These are phyloP conservation scores for Eucera pruinosa DNA, from an alignment of 2,888 invertebrate species.

Conservation along the genomic window DNA sequence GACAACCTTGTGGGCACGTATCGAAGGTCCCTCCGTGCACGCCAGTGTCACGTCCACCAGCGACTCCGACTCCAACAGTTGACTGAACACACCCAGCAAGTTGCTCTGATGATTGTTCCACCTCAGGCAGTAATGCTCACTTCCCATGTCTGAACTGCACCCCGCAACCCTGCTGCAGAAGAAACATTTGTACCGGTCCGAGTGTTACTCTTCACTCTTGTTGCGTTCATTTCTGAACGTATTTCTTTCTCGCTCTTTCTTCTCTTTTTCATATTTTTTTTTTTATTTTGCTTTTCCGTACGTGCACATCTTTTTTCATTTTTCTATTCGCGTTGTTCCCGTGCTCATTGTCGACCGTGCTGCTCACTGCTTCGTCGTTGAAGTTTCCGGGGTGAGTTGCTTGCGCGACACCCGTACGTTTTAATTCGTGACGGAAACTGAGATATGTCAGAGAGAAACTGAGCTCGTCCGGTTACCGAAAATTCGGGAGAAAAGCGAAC, in stretches of 20 bases:
- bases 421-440: slow-evolving; percentile 13
- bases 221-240: slow-evolving; percentile 8
- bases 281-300: background rate
- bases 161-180: slow-evolving; percentile 87
- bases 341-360: slow-evolving; percentile 34
- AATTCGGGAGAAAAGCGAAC: background rate
- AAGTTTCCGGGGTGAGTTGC: slow-evolving; percentile 25
- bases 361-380: slow-evolving; percentile 43
- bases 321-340: slow-evolving; percentile 1
- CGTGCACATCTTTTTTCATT: background rate
- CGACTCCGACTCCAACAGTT: slow-evolving; percentile 97
- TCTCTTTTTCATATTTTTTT: background rate
- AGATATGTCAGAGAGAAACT: slow-evolving; percentile 9
- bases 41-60: slow-evolving; percentile 98
- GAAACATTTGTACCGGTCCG: slow-evolving; percentile 61
- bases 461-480: background rate
- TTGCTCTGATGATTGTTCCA: slow-evolving; percentile 99
- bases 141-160: slow-evolving; percentile 98
- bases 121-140: slow-evolving; percentile 99
- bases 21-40: slow-evolving; percentile 97
- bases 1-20: slow-evolving; percentile 97
- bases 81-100: slow-evolving; percentile 98
- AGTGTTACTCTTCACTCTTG: background rate
- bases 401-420: slow-evolving; percentile 14
- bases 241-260: background rate